Evolutionary conservation across 2,797 vertebrate species (phyloP).

Genomic region (Caiman crocodilus): DNA sequence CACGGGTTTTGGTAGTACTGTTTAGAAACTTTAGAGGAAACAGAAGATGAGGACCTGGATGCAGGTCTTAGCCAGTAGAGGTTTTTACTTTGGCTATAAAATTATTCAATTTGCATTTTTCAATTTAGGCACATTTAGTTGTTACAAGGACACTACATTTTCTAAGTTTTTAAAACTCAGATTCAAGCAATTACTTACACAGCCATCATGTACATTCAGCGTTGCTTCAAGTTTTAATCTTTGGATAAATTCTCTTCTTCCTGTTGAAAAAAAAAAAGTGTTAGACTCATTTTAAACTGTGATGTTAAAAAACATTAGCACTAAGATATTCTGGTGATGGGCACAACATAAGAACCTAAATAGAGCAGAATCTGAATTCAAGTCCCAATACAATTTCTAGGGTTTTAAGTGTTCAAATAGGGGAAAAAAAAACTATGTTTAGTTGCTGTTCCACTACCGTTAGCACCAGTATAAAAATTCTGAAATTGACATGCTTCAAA

Average conservation of each 20-base stretch:
- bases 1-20: not conserved
- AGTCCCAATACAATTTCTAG: not conserved
- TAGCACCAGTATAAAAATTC: not conserved
- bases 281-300: slow-evolving; percentile 1
- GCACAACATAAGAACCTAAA: not conserved
- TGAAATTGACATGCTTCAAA: not conserved
- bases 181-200: slow-evolving; percentile 88
- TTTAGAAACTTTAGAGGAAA: not conserved
- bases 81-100: not conserved
- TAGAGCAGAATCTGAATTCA: not conserved
- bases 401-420: not conserved
- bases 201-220: slow-evolving; percentile 96
- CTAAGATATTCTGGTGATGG: not conserved
- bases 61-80: not conserved
- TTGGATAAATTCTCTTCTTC: slow-evolving; percentile 99
- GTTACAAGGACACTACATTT: not conserved
- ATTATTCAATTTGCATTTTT: not conserved
- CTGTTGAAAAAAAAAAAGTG: slow-evolving; percentile 81
- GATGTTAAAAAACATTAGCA: not conserved
- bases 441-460: not conserved
- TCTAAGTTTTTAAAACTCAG: not conserved
- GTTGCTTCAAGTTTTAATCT: slow-evolving; percentile 98
- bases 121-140: not conserved
- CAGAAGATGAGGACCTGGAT: not conserved
- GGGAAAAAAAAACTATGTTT: not conserved